Conservation (phyloP, 2,797 vertebrate genomes). For the Enteromius thamalakanensis region DNA sequence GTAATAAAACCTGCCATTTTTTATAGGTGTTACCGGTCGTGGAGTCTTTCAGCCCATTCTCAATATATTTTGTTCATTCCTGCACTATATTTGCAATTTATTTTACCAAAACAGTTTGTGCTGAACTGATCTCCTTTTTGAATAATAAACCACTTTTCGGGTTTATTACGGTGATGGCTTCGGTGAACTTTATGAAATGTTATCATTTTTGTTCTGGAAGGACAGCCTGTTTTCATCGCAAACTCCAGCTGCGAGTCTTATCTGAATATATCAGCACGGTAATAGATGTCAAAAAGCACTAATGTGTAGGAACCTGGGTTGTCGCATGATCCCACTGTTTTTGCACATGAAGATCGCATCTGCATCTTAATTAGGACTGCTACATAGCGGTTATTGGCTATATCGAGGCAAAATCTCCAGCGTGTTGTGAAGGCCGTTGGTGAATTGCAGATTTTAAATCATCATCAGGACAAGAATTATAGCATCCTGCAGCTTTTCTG, state of each 20-base stretch:
- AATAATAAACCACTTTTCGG: neutral
- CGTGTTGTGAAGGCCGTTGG: constrained; percentile 8
- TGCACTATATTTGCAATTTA: constrained; percentile 12
- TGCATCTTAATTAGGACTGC: constrained; percentile 29
- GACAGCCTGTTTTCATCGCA: neutral
- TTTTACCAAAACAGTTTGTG: neutral
- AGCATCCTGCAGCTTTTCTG: constrained; percentile 38
- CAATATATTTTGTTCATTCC: constrained; percentile 8
- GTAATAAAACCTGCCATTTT: neutral
- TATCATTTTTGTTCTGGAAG: neutral
- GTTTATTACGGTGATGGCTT: constrained; percentile 5
- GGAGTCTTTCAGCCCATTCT: neutral
- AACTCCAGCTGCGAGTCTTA: neutral
- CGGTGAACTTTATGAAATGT: neutral
- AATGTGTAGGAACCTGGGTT: neutral
- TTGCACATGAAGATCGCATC: neutral
- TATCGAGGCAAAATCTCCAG: constrained; percentile 6
- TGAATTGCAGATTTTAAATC: constrained; percentile 20
- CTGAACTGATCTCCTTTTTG: neutral
- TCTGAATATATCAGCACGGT: neutral
- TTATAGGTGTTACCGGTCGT: neutral
- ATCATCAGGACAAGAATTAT: constrained; percentile 28
- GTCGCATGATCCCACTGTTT: constrained; percentile 17
- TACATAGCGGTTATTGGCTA: constrained; percentile 9
- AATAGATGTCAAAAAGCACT: constrained; percentile 20